Conservation (phyloP, 2,888 invertebrate genomes). For the Strigamia maritima region DNA sequence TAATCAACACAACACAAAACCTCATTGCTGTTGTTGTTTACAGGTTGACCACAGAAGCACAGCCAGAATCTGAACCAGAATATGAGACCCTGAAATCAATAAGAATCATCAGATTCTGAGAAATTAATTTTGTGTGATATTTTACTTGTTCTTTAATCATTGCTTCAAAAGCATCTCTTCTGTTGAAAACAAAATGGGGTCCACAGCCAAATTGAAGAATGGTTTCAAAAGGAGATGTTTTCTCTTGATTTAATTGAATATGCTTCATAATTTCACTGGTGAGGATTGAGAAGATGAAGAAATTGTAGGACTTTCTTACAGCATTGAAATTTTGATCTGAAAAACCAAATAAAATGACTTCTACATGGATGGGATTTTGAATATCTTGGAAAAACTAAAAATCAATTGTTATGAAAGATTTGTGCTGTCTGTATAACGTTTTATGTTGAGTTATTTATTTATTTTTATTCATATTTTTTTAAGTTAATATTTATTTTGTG, state of each 20-base stretch:
- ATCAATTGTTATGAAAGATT: too few species aligned
- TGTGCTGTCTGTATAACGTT: too few species aligned
- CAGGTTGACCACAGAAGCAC: background rate
- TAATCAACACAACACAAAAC: too few species aligned
- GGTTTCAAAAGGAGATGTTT: background rate
- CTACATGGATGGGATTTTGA: too few species aligned
- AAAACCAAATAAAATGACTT: too few species aligned
- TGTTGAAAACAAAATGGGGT: background rate
- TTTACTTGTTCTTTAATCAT: slow-evolving; percentile 14
- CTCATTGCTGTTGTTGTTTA: background rate
- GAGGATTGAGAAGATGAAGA: too few species aligned
- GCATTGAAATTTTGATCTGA: background rate
- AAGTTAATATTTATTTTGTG: too few species aligned
- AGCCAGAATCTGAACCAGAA: background rate
- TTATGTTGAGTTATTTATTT: too few species aligned
- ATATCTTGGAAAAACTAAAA: too few species aligned
- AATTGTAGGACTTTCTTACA: background rate
- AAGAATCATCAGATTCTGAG: background rate
- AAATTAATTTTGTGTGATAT: background rate
- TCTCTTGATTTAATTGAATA: background rate
- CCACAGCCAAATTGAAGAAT: background rate
- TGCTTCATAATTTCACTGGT: background rate
- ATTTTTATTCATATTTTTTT: too few species aligned
- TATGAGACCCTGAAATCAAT: background rate
- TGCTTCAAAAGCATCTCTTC: background rate